Percentiles rank a stretch among this genome's conserved stretches.
Conservation (phyloP, 2,113 vertebrate genomes). For the Cryptotis parvus region DNA sequence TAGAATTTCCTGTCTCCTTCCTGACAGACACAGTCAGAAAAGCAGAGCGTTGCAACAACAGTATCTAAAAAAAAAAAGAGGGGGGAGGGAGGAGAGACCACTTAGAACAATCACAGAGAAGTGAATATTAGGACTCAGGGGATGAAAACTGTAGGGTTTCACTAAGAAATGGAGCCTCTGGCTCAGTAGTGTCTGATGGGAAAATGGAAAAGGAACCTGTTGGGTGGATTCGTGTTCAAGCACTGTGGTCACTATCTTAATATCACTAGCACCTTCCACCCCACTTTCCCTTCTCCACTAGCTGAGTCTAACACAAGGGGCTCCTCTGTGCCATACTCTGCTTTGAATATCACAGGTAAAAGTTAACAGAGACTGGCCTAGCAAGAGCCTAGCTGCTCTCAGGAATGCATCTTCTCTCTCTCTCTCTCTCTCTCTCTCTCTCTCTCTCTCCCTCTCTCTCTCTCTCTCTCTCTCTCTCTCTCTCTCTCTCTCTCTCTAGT, state of each 20-base stretch:
- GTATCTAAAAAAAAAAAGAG: conserved; percentile 44
- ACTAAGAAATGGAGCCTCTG: neutral
- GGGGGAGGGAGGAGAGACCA: neutral
- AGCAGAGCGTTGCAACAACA: conserved; percentile 92
- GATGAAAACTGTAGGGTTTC: conserved; percentile 1
- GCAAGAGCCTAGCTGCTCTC: neutral
- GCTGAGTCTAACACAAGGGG: neutral
- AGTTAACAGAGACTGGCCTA: neutral
- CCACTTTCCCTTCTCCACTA: neutral
- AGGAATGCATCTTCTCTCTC: too few species aligned
- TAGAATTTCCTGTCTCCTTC: conserved; percentile 98
- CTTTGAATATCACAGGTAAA: neutral
- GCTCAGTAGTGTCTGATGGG: conserved; percentile 4
- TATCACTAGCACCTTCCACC: too few species aligned
- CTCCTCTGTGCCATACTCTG: neutral
- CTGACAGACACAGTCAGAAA: conserved; percentile 91
- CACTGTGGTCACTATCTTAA: neutral
- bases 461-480: too few species aligned
- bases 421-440: too few species aligned
- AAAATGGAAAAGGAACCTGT: neutral
- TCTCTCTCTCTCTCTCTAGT: neutral
- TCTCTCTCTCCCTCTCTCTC: too few species aligned
- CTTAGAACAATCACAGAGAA: conserved; percentile 65
- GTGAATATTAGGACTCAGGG: neutral
- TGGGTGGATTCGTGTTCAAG: neutral